Evolutionary conservation across 2,888 invertebrate genomes (phyloP).

Genomic region (Napeogenes inachia): DNA sequence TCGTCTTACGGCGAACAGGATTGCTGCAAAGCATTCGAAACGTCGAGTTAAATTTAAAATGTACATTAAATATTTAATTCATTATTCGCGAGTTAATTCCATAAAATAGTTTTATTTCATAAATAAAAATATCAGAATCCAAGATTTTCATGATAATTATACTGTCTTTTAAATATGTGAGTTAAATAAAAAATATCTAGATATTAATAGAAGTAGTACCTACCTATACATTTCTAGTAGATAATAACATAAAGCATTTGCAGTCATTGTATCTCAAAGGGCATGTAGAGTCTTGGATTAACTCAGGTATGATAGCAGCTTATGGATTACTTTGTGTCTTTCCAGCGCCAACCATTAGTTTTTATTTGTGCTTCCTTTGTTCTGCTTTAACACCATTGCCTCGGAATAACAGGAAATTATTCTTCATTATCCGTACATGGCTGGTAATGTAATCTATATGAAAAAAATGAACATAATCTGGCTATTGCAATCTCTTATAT

Average conservation of each 20-base stretch:
- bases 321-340: conserved; percentile 38
- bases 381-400: conserved; percentile 32
- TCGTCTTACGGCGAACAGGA: no score
- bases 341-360: conserved; percentile 38
- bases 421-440: conserved; percentile 36
- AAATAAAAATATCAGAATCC: no score
- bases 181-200: no score
- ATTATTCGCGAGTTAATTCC: no score
- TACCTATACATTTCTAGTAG: background rate
- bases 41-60: no score
- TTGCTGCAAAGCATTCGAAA: no score
- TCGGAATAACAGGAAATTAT: conserved; percentile 37
- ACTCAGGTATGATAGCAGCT: conserved; percentile 36
- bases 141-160: no score
- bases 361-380: conserved; percentile 38
- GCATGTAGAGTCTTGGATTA: conserved; percentile 33
- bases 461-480: background rate
- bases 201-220: background rate
- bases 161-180: no score
- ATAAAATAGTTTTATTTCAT: no score
- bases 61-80: no score
- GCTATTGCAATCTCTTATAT: background rate
- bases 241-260: background rate
- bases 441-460: conserved; percentile 25
- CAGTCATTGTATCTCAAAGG: conserved; percentile 37